Conservation (phyloP, 1,140 invertebrate genomes). For the Bombus waltoni region DNA sequence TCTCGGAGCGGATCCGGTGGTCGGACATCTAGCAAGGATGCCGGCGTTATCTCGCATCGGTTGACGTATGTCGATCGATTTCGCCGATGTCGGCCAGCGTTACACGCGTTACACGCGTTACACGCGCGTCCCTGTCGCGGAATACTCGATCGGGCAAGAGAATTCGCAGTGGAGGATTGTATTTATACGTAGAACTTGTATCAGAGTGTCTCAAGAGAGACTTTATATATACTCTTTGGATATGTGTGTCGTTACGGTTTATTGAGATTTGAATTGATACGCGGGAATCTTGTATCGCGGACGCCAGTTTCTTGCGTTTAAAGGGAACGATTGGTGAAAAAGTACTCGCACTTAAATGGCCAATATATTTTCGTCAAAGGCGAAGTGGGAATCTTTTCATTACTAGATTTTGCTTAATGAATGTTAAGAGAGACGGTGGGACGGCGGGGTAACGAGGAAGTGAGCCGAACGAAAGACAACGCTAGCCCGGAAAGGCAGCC, state of each 20-base stretch:
- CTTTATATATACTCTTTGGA: neutral
- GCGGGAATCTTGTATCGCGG: too few species aligned
- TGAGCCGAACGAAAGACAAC: neutral
- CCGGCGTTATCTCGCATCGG: conserved; percentile 51
- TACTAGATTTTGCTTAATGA: neutral
- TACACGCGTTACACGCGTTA: conserved; percentile 5
- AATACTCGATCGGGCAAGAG: neutral
- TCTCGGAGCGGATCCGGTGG: conserved; percentile 46
- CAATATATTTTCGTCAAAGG: neutral
- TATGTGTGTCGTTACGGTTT: neutral
- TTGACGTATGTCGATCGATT: conserved; percentile 52
- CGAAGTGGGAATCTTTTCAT: neutral
- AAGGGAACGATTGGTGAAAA: too few species aligned
- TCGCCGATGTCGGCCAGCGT: conserved; percentile 11
- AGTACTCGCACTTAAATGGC: too few species aligned
- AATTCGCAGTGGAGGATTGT: neutral
- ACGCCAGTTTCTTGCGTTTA: too few species aligned
- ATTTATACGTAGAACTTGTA: neutral
- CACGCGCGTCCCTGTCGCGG: neutral
- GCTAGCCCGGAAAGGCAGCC: conserved; percentile 1
- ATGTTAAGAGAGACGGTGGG: neutral
- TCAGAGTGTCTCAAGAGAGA: neutral
- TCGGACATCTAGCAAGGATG: conserved; percentile 44
- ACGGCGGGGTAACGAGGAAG: conserved; percentile 19
- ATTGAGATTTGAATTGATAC: too few species aligned